These are phyloP conservation scores for Semicossyphus pulcher DNA, from an alignment of 2,113 vertebrate species.

Conservation along the genomic window DNA sequence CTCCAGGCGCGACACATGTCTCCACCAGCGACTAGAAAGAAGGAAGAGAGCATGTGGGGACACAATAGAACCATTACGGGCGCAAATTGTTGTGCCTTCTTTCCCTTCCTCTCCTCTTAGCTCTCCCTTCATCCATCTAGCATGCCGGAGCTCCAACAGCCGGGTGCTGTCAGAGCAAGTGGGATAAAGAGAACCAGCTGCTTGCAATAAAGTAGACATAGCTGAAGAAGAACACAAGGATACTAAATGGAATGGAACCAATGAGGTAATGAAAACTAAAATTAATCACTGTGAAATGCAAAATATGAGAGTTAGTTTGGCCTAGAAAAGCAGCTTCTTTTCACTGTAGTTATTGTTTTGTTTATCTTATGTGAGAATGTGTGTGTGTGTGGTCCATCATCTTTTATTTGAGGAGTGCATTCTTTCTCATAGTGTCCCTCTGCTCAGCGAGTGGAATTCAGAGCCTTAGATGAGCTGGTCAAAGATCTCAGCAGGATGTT, in stretches of 20 bases:
- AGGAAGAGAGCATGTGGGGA: constrained; percentile 53
- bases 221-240: not conserved
- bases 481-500: constrained; percentile 41
- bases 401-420: constrained; percentile 36
- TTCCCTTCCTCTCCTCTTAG: constrained; percentile 10
- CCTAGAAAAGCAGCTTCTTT: not conserved
- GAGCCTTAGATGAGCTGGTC: constrained; percentile 18
- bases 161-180: constrained; percentile 17
- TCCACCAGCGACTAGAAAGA: constrained; percentile 55
- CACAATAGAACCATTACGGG: constrained; percentile 55
- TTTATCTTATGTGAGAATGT: not conserved
- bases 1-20: constrained; percentile 62
- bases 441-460: constrained; percentile 19
- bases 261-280: not conserved
- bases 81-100: constrained; percentile 45
- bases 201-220: constrained; percentile 17
- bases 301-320: not conserved
- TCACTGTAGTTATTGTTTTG: not conserved
- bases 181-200: constrained; percentile 58
- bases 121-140: constrained; percentile 48
- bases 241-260: not conserved
- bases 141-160: constrained; percentile 25
- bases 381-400: constrained; percentile 9
- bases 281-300: not conserved
- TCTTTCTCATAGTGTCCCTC: constrained; percentile 18